Base-by-base conservation (phyloP, 2,113 vertebrate species). In the Hemiprocne comata region DNA sequence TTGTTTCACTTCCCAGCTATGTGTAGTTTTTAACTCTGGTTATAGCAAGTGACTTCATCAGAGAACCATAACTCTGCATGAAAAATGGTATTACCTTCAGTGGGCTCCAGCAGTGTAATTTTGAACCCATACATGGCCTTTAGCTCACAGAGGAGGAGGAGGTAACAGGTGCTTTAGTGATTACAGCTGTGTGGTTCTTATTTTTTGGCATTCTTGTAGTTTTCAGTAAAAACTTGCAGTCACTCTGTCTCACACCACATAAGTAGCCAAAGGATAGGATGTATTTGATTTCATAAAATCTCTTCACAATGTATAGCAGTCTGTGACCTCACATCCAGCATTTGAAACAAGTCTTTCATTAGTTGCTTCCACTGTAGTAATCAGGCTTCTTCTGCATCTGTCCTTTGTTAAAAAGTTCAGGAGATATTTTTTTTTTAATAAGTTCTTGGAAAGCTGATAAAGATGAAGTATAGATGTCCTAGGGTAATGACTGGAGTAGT, bases 21-120 rank as follows among this genome's bases (percentile, higher is more conserved):
- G 18, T 69, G 36, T 64, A 26, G 34, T 26, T 86, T 83, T 80
- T 71, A 81, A 31, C 72, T 77, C 38, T 53, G 48, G 21, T 87
- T 78, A 34, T 21, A 79, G 34, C 54, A 70, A 84, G 54, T 86
- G 61, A 42, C 87, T 92, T 94, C 34, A 29, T 87, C 60, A 80
- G 50, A 67, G 83, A 83, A 10, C 33, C 34, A 54, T 85, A 46
- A 53, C 46, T 83, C n/a, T 60, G 2, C 67, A 42, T 73, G 78
- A 95, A 81, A 94, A 91, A 92, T 84, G n/a, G 3, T 31, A 28
- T 67, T 85, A 38, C 46, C 54, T 94, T 91, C 73, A 90, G 70
- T 90, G 44, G 48, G 46, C 42, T 88, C 53, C 61, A 10, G 51
- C 0, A 5, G 33, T 86, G 42, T 85, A 60, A 74, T 73, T 91